These are phyloP conservation scores for Drosophila orosa DNA, from an alignment of 1,140 invertebrate genomes.

Conservation along the genomic window DNA sequence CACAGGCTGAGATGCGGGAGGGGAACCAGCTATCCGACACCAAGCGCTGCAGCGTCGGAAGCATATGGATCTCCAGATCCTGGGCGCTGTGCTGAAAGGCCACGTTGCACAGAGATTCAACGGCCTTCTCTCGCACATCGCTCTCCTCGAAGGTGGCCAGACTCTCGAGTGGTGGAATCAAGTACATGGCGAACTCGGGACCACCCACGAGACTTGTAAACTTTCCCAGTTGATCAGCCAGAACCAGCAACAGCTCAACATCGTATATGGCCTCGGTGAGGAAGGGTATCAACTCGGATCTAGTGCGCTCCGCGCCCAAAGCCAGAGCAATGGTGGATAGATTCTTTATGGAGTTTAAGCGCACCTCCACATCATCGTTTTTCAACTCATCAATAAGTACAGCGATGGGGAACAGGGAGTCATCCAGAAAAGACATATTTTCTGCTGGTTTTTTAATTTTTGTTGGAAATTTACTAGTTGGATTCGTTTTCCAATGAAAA, in stretches of 20 bases:
- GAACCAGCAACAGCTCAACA: conserved; percentile 98
- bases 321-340: conserved; percentile 99
- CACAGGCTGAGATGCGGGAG: conserved; percentile 97
- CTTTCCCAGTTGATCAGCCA: conserved; percentile 98
- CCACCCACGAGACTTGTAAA: conserved; percentile 98
- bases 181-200: conserved; percentile 96
- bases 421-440: conserved; percentile 94
- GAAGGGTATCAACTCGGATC: conserved; percentile 98
- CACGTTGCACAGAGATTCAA: conserved; percentile 96
- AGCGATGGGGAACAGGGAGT: conserved; percentile 99
- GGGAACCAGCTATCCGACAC: conserved; percentile 98
- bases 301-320: conserved; percentile 97
- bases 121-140: conserved; percentile 99
- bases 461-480: conserved; percentile 20
- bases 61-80: conserved; percentile 96
- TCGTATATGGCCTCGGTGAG: conserved; percentile 99
- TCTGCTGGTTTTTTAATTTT: too few relatives aligned
- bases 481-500: conserved; percentile 65
- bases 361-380: conserved; percentile 99
- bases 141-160: conserved; percentile 99
- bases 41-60: conserved; percentile 96
- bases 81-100: conserved; percentile 93
- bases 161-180: conserved; percentile 97
- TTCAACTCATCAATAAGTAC: conserved; percentile 99
- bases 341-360: conserved; percentile 99